A percentile compares a stretch with the other conserved stretches of the same genome.
Evolutionary conservation across 2,888 invertebrate genomes (phyloP).

Genomic region (Eupsilia transversa): DNA sequence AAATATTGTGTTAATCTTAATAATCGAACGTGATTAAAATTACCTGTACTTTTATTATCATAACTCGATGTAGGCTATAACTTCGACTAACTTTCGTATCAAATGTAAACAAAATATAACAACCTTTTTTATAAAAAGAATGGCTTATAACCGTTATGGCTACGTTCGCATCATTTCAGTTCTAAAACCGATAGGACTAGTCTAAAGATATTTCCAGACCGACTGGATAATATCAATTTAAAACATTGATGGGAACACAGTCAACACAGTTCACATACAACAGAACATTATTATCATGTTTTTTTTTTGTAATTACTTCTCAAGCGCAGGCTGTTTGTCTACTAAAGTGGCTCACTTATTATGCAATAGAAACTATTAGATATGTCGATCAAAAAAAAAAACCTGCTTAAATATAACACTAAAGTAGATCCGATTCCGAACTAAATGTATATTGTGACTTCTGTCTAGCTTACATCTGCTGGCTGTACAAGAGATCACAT

Average conservation of each 20-base stretch:
- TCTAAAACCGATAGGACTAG: constrained; percentile 72
- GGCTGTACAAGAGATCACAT: constrained; percentile 58
- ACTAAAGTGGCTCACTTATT: constrained; percentile 57
- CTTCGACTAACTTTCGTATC: constrained; percentile 82
- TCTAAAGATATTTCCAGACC: constrained; percentile 63
- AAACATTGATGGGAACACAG: constrained; percentile 72
- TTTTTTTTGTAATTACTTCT: constrained; percentile 47
- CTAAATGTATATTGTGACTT: constrained; percentile 52
- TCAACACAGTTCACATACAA: constrained; percentile 69
- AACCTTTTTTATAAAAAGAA: constrained; percentile 77
- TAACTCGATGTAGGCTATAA: constrained; percentile 87
- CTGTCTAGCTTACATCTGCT: constrained; percentile 45
- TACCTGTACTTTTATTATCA: constrained; percentile 89
- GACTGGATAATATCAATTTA: constrained; percentile 59
- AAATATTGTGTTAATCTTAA: constrained; percentile 85
- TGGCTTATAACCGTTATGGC: constrained; percentile 74
- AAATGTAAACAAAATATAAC: constrained; percentile 86
- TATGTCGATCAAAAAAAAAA: constrained; percentile 59
- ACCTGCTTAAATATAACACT: constrained; percentile 65
- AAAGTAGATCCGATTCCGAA: constrained; percentile 53
- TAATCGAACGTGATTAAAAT: constrained; percentile 83
- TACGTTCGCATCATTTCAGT: constrained; percentile 73
- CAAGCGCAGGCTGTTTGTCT: constrained; percentile 64
- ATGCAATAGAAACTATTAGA: constrained; percentile 61
- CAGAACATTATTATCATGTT: constrained; percentile 55